Percentiles rank a stretch among this genome's conserved stretches.
Conservation (phyloP, 2,888 invertebrate genomes). For the Drosophila dives region DNA sequence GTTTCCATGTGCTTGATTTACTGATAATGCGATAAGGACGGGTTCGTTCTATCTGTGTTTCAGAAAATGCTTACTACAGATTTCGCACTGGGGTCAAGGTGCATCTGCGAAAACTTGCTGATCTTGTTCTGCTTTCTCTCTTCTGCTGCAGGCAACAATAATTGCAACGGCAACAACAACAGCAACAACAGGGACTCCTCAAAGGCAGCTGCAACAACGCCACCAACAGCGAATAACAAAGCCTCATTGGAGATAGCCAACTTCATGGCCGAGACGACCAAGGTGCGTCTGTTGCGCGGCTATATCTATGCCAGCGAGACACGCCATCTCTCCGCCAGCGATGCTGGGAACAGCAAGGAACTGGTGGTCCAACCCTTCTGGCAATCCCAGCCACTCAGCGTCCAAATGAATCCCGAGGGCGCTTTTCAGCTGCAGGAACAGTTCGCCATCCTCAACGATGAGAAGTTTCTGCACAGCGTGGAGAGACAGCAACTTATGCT, state of each 20-base stretch:
- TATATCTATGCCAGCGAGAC: slow-evolving; percentile 80
- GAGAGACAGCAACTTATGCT: slow-evolving; percentile 86
- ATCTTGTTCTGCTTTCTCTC: slow-evolving; percentile 26
- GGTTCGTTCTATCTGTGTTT: slow-evolving; percentile 26
- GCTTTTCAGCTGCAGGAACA: slow-evolving; percentile 83
- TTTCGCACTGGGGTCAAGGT: slow-evolving; percentile 53
- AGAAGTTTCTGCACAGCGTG: slow-evolving; percentile 86
- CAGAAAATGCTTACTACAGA: slow-evolving; percentile 6
- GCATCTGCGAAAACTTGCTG: slow-evolving; percentile 21
- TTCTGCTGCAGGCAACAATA: slow-evolving; percentile 47
- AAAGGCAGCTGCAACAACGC: slow-evolving; percentile 29
- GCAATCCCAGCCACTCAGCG: slow-evolving; percentile 73
- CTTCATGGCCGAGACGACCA: slow-evolving; percentile 79
- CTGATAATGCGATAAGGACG: slow-evolving; percentile 44
- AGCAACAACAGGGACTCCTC: slow-evolving; percentile 25
- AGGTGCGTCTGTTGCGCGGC: slow-evolving; percentile 81
- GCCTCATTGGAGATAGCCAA: slow-evolving; percentile 59
- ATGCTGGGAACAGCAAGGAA: slow-evolving; percentile 57
- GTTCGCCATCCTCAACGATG: slow-evolving; percentile 86
- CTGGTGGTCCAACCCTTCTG: slow-evolving; percentile 82
- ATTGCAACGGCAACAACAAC: slow-evolving; percentile 35
- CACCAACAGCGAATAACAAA: slow-evolving; percentile 49
- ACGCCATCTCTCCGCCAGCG: slow-evolving; percentile 56
- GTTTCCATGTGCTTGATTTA: slow-evolving; percentile 30
- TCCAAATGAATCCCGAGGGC: slow-evolving; percentile 49